Evolutionary conservation across 1,140 invertebrate species (phyloP).

Genomic region (Sarcophaga bullata): DNA sequence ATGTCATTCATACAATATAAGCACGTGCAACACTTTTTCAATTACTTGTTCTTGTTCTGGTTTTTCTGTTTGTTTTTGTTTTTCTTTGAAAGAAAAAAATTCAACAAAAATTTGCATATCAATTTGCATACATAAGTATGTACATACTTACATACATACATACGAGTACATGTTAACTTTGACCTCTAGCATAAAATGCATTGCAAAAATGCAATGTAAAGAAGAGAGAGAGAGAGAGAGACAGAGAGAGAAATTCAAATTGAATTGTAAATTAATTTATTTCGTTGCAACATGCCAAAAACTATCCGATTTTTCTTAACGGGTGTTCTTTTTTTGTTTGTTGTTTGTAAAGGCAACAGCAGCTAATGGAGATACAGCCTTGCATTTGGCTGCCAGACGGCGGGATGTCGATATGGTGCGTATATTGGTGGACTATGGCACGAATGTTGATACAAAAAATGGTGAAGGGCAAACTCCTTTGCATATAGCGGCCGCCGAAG

Average conservation of each 20-base stretch:
- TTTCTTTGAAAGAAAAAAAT: too few species aligned
- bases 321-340: not conserved
- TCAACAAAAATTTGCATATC: slow-evolving; percentile 51
- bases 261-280: slow-evolving; percentile 41
- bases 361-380: slow-evolving; percentile 84
- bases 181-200: slow-evolving; percentile 28
- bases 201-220: slow-evolving; percentile 13
- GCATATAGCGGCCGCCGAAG: slow-evolving; percentile 94
- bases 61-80: not conserved
- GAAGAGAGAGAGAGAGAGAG: too few species aligned
- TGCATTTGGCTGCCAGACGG: slow-evolving; percentile 89
- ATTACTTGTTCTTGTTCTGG: not conserved
- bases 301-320: not conserved
- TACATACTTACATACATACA: too few species aligned
- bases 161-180: slow-evolving; percentile 46
- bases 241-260: slow-evolving; percentile 45
- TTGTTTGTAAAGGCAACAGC: slow-evolving; percentile 70
- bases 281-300: not conserved
- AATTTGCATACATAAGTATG: not conserved
- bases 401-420: slow-evolving; percentile 92
- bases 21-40: not conserved
- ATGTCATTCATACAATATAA: not conserved
- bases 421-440: slow-evolving; percentile 92
- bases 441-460: slow-evolving; percentile 89
- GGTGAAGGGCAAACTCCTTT: slow-evolving; percentile 91